Evolutionary conservation across 2,797 vertebrate genomes (phyloP), one percentile per base, ranked within the genome.

Genomic region (Halcyon leucocephala): DNA sequence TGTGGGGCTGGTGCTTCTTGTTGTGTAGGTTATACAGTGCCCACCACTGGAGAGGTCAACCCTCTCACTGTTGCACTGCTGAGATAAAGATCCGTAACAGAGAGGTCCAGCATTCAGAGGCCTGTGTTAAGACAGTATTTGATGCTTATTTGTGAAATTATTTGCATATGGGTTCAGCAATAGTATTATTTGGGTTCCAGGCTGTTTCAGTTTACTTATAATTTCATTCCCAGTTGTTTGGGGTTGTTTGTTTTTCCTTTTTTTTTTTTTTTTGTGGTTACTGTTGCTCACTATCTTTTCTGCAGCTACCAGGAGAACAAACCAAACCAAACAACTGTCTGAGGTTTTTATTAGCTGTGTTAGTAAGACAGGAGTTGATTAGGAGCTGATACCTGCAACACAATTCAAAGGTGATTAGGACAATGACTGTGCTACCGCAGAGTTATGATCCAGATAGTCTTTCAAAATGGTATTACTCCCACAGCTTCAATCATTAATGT

Each of bases 61-160:
- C 7, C 37, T 37, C 58, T 6, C 74, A 0, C 21, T 42, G 42
- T 12, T 19, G 26, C 3, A 0, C n/a, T 37, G 2, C 82, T 29
- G 48, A 21, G 9, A 31, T 49, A 10, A 8, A 66, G 46, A 3
- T 1, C 2, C 8, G 0, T 0, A 3, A 5, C 7, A 7, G 69
- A 44, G 20, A n/a, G 26, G 1, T 20, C 14, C 42, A 10, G 39
- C 22, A 21, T 33, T 17, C 35, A 3, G 51, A 21, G 54, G 8
- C 7, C 52, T 61, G 77, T 12, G 2, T 5, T n/a, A 31, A 62
- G 49, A 2, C 2, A 6, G 8, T 9, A 9, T 35, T 15, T 35
- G 65, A 14, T 44, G 26, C 7, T 42, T 41, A 12, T 3, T 3
- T 55, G 41, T 31, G 61, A 7, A 61, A 29, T 61, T 15, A 8